Conservation (phyloP, 2,797 vertebrate genomes). For the Trichosurus vulpecula region DNA sequence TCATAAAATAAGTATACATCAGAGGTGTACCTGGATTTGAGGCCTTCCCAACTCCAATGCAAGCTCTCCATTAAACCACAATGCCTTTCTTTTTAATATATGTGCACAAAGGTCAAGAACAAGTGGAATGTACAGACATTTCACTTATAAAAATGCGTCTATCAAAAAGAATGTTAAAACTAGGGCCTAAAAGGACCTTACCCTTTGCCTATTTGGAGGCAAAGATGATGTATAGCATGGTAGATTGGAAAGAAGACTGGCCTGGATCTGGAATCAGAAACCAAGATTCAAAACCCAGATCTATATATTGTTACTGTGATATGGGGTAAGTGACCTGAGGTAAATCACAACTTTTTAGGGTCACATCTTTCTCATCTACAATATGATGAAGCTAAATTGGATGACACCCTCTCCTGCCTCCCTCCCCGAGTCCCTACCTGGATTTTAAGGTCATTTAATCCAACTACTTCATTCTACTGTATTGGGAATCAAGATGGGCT, state of each 20-base stretch:
- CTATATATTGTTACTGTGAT: not conserved
- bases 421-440: not conserved
- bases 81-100: not conserved
- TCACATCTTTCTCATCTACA: not conserved
- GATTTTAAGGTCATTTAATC: not conserved
- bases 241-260: not conserved
- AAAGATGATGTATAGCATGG: not conserved
- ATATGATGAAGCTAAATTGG: no score
- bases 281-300: not conserved
- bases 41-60: not conserved
- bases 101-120: not conserved
- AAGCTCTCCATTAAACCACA: not conserved
- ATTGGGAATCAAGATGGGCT: no score
- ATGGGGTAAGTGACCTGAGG: not conserved
- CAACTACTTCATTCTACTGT: no score
- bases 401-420: no score
- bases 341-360: not conserved
- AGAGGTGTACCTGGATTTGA: not conserved
- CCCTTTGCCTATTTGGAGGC: not conserved
- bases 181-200: not conserved
- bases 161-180: not conserved
- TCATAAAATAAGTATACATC: not conserved
- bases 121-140: not conserved
- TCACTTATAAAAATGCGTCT: not conserved
- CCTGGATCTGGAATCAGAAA: not conserved